Evolutionary conservation across 2,888 invertebrate species (phyloP), one percentile per base, ranked within the genome.

Genomic region (Hoplodrina ambigua): DNA sequence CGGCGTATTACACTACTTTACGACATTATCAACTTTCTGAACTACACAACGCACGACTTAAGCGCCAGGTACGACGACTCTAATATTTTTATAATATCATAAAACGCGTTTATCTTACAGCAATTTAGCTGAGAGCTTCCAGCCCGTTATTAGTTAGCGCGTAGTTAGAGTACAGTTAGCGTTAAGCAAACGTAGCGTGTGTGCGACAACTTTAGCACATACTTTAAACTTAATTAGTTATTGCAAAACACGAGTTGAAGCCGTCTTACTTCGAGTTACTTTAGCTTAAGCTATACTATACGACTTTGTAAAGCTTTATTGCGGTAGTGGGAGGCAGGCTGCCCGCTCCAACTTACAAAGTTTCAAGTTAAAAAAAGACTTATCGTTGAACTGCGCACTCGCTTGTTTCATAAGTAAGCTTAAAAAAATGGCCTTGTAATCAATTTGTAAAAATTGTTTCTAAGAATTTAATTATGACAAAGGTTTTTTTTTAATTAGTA

Each of bases 161-260:
- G 50, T 56, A 49, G 54, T 55, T 49, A 46, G 11, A 4, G 13
- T 41, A 19, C 11, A 70, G 69, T 69, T 59, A 62, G 49, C 59
- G 62, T 52, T 56, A 72, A 70, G 75, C 70, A 62, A 81, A 63
- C 63, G 50, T n/a, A 57, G 60, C 69, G 75, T 60, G 56, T 71
- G 69, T 72, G 81, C 59, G 69, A 75, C 69, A 70, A 75, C 72
- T 83, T 66, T 60, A 30, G 54, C 56, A 70, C 62, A 67, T 75
- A 81, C 58, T 78, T 78, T 72, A 81, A 81, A 84, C 70, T 61
- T 81, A 75, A 81, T 81, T 78, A 82, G 78, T 70, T 78, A 81
- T 81, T 69, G 58, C 75, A 63, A 81, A 81, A 83, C 74, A 81
- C 78, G 71, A 55, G 53, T 72, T 54, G 41, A 50, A 60, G 69